Percentiles rank a stretch among this genome's conserved stretches.
Evolutionary conservation across 2,888 invertebrate genomes (phyloP).

Genomic region (Leucoptera coffeella): DNA sequence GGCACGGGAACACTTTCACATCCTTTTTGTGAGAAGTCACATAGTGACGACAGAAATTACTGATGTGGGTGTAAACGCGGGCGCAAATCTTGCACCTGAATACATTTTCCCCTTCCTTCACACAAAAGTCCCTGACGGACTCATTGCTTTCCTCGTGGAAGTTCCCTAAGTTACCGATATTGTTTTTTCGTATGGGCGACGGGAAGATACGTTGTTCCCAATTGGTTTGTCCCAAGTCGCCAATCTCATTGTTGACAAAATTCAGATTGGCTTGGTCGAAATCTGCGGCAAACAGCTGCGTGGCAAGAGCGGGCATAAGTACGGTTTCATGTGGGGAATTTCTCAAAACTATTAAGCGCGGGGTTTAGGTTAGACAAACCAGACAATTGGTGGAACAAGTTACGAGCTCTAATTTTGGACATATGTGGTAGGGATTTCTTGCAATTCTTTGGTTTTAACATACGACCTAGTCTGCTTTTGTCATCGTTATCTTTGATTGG

Average conservation of each 20-base stretch:
- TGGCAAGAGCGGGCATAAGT: slow-evolving; percentile 48
- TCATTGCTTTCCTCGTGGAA: slow-evolving; percentile 70
- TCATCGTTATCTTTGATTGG: slow-evolving; percentile 41
- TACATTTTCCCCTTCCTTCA: slow-evolving; percentile 80
- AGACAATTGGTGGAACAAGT: slow-evolving; percentile 48
- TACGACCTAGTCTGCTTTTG: slow-evolving; percentile 47
- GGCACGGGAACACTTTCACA: slow-evolving; percentile 83
- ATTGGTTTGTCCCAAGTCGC: slow-evolving; percentile 39
- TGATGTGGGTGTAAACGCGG: slow-evolving; percentile 85
- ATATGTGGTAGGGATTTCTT: slow-evolving; percentile 52
- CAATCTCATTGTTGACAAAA: slow-evolving; percentile 29
- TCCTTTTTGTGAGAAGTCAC: slow-evolving; percentile 86
- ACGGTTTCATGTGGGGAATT: slow-evolving; percentile 45
- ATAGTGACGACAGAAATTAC: slow-evolving; percentile 87
- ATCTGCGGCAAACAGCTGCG: slow-evolving; percentile 45
- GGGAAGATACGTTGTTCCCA: slow-evolving; percentile 50
- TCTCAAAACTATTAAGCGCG: slow-evolving; percentile 38
- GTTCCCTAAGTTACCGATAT: slow-evolving; percentile 34
- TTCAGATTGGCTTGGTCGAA: slow-evolving; percentile 40
- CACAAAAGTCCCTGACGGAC: slow-evolving; percentile 84
- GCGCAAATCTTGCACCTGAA: slow-evolving; percentile 86
- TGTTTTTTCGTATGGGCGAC: slow-evolving; percentile 50
- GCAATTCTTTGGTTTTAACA: slow-evolving; percentile 54
- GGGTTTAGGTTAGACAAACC: slow-evolving; percentile 43
- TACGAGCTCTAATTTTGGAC: slow-evolving; percentile 51